Base-by-base conservation (phyloP, 2,113 vertebrate genomes). In the Eira barbara region DNA sequence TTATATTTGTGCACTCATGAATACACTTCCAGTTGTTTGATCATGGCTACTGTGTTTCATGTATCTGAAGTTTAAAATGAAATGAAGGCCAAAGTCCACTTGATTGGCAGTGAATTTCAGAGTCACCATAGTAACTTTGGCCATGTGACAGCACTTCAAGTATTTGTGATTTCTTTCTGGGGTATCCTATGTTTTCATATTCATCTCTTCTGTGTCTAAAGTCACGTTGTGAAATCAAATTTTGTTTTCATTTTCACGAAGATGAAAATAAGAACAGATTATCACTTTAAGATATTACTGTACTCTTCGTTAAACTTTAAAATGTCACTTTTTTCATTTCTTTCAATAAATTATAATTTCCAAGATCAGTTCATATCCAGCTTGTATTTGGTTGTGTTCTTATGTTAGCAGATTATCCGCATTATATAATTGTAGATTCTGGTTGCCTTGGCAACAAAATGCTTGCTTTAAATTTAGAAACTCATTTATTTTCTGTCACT, bases 401-500 rank as follows among this genome's bases (percentile, higher is more conserved):
- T 95, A 59, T 9, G 17, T 96, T 91, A 76, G 80, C 42, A 78
- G 87, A 96, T 98, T 95, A 97, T 98, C 97, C 98, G 92, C 95
- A 97, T 98, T 96, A 97, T 98, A 76, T 97, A 98, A 98, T 97
- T 98, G 96, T 97, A 31, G 96, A 85, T 98, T 97, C 94, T n/a
- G 34, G 98, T 99, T 98, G 97, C 97, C 92, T 36, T 97, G 97
- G 98, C 89, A 98, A 98, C 97, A 2, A 95, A 98, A 97, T 97
- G 13, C 59, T 87, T 71, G 91, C 61, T 95, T 98, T 98, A 98
- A 98, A 98, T 98, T 99, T 98, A 98, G 98, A 96, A 98, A 95
- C 95, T 97, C 83, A 98, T 99, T 98, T 98, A 97, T 98, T 99
- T 99, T 97, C 97, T 98, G 97, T 98, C 98, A 97, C 94, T 98